Base-by-base conservation (phyloP, 2,888 invertebrate species). In the Lepidochrysops patricia region DNA sequence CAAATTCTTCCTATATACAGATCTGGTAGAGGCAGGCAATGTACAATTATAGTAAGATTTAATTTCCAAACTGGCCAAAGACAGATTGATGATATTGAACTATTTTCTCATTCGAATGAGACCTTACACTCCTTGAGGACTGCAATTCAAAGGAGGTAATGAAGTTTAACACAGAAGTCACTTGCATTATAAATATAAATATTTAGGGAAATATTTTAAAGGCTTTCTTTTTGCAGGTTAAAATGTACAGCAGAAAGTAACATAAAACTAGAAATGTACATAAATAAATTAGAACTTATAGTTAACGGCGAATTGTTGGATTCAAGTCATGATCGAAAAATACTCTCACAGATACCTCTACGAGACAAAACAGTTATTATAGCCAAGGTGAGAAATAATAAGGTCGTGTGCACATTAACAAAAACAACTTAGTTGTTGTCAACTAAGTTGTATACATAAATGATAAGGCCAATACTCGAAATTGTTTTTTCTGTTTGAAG, bases 61-160 rank as follows among this genome's bases (percentile, higher is more conserved):
- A 88, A 85, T 73, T 94, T 98, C 89, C 95, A 96, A 80, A 93
- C 95, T 83, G 95, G 95, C 66, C 95, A 95, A 75, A 93, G 96
- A 73, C 94, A 96, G 70, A 92, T 95, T 57, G 98, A 98, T 66
- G 98, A 98, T 75, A 91, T 97, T 70, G 98, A 98, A 79, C 88
- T 98, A 63, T 94, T 93, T 77, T 97, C 98, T 50, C 98, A 98
- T 84, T 95, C 95, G 62, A 98, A 98, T 80, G 98, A 98, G 78
- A 98, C 98, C 2, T 90, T 98, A 69, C 95, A 95, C 59, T 94
- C 96, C 34, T 91, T 98, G 64, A 92, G 97, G 67, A 90, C 96
- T 61, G 93, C 93, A 70, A 92, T 97, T 72, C 90, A 95, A 74
- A 91, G 93, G 70, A 90, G 94, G 90, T 88, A 68, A 43, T 15